Percentiles rank a stretch among this genome's conserved stretches.
These are phyloP conservation scores for Phasia obesa DNA, from an alignment of 2,888 invertebrate genomes.

Conservation along the genomic window DNA sequence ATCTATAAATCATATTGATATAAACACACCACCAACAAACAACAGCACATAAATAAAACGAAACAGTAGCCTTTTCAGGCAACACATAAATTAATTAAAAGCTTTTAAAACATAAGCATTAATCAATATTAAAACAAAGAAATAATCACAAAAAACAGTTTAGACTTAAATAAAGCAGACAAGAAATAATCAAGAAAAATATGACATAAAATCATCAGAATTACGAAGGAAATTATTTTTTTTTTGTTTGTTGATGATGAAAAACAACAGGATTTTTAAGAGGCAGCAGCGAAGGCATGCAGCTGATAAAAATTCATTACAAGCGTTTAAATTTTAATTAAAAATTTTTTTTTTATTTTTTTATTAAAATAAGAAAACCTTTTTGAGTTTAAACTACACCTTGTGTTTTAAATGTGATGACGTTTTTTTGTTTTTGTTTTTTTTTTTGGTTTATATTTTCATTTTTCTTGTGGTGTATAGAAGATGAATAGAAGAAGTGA, in stretches of 20 bases:
- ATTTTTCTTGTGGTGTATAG: neutral
- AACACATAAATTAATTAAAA: conserved; percentile 74
- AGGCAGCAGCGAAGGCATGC: conserved; percentile 52
- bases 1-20: conserved; percentile 67
- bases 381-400: conserved; percentile 53
- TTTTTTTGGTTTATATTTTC: neutral
- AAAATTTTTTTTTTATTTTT: conserved; percentile 73
- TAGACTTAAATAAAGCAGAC: conserved; percentile 16
- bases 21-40: conserved; percentile 59
- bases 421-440: neutral
- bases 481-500: conserved; percentile 58
- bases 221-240: conserved; percentile 62
- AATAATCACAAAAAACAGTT: conserved; percentile 20
- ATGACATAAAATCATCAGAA: conserved; percentile 41
- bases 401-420: conserved; percentile 57
- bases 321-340: conserved; percentile 81
- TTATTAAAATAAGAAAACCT: neutral
- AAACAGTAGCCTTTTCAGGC: conserved; percentile 72
- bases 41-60: conserved; percentile 30
- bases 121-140: conserved; percentile 71
- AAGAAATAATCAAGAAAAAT: conserved; percentile 42
- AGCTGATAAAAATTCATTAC: conserved; percentile 82
- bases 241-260: too few species aligned
- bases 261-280: conserved; percentile 68
- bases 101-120: conserved; percentile 70